Evolutionary conservation across 2,113 vertebrate genomes (phyloP), one percentile per base, ranked within the genome.

Genomic region (Pseudopodoces humilis): DNA sequence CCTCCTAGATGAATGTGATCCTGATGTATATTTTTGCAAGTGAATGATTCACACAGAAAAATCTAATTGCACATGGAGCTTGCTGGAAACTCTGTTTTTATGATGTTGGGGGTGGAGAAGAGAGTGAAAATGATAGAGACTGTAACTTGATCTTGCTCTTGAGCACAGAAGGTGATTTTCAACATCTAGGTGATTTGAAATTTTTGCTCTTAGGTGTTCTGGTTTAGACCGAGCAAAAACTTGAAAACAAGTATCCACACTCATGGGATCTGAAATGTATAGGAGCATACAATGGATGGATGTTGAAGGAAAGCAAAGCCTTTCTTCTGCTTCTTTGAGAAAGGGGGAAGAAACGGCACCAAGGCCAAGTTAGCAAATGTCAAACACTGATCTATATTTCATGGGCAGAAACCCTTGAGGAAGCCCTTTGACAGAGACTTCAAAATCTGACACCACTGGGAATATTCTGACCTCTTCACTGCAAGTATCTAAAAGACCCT

Each of bases 41-140:
- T 63, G 86, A 96, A 90, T 59, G 41, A 86, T 78, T 90, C 35
- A 55, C 56, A 67, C 19, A 70, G n/a, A 83, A 70, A 93, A 95
- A 60, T 30, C n/a, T 79, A 85, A 90, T 60, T 93, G 65, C n/a
- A 89, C 84, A 72, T 35, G 14, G 35, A 80, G n/a, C 35, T 83
- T 81, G n/a, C 39, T 86, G 68, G 37, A 90, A 93, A 62, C 11
- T 50, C 20, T 84, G 68, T 9, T 86, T 94, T 52, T 72, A 17
- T 86, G 47, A n/a, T 52, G 24, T 7, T 81, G 55, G 9, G 37
- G 3, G 15, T 86, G 47, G 96, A 92, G 64, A 46, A 81, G 30
- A 81, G 52, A 62, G 15, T 10, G 15, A 63, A 94, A 90, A 90
- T 35, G 5, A 83, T 49, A 27, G 15, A 72, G 31, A 7, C 7